A percentile compares a stretch with the other conserved stretches of the same genome.
Conservation (phyloP, 2,888 invertebrate species). For the Pomacea canaliculata region DNA sequence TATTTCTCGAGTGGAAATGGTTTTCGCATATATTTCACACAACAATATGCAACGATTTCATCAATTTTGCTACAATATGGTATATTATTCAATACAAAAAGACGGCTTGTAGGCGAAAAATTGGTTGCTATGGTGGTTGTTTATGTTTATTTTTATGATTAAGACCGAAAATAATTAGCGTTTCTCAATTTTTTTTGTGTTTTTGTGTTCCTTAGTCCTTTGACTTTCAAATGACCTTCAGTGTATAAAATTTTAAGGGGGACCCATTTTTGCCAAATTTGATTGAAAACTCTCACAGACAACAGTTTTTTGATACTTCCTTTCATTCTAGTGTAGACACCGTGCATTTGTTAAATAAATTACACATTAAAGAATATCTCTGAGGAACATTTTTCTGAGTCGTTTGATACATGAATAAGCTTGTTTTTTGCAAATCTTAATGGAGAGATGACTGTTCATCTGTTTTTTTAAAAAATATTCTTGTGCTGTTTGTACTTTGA, state of each 20-base stretch:
- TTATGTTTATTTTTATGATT: conserved; percentile 26
- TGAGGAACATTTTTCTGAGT: too few species aligned
- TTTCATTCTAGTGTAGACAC: neutral
- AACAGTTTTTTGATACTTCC: neutral
- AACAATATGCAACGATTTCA: too few species aligned
- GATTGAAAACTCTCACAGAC: conserved; percentile 30
- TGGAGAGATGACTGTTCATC: too few species aligned
- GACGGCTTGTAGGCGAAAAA: neutral
- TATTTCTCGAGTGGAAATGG: too few species aligned
- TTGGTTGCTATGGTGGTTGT: conserved; percentile 3
- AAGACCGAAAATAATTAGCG: conserved; percentile 36
- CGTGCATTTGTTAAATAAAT: neutral
- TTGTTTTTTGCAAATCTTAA: too few species aligned
- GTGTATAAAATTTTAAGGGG: conserved; percentile 43
- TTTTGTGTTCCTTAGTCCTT: conserved; percentile 27
- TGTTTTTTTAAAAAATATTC: neutral
- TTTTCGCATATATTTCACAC: conserved; percentile 1
- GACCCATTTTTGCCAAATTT: conserved; percentile 63
- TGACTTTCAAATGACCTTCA: conserved; percentile 54
- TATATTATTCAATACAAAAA: too few species aligned
- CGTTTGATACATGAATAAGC: too few species aligned
- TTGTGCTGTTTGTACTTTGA: neutral
- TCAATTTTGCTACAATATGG: too few species aligned
- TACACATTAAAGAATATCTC: neutral
- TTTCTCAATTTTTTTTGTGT: conserved; percentile 43